Base-by-base conservation (phyloP, 2,888 invertebrate species). In the Orthonevra nobilis region DNA sequence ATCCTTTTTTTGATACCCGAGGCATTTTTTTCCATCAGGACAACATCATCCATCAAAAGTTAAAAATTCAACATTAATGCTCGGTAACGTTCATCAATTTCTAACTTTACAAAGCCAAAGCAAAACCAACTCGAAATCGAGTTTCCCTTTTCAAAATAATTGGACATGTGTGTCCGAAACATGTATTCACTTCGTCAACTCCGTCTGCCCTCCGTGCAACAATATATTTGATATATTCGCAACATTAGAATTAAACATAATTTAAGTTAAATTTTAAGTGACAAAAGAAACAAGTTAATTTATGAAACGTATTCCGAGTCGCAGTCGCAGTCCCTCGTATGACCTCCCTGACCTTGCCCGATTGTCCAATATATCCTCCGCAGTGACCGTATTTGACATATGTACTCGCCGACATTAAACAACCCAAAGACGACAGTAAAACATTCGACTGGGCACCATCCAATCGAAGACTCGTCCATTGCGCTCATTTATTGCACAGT, bases 341-440 rank as follows among this genome's bases (percentile, higher is more conserved):
- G 77, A 77, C 77, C 77, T 72, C n/a, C n/a, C 60, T 79, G 56
- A 79, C 77, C 77, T 66, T 32, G 14, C 26, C 38, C 40, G 10
- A 40, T n/a, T n/a, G n/a, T n/a, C n/a, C n/a, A n/a, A n/a, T n/a
- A n/a, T 61, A 56, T 69, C 66, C 66, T 79, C 52, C 54, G 54
- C 58, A 79, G 38, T 79, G 77, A 79, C 54, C 42, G 15, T 30
- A 66, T 79, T 79, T 79, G 77, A 79, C 77, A 79, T 61, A 79
- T 79, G 77, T 79, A 79, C 60, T 79, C 77, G 69, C 77, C 77
- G 72, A 79, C 66, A 77, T 77, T 64, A 72, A 77, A 77, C 61
- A 69, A 54, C 40, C 60, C 68, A 52, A 40, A 46, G 7, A 10
- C n/a, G 2, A 32, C 4, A 7, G 19, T n/a, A n/a, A n/a, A n/a